Evolutionary conservation across 2,113 vertebrate species (phyloP), one percentile per base, ranked within the genome.

Genomic region (Passer montanus): DNA sequence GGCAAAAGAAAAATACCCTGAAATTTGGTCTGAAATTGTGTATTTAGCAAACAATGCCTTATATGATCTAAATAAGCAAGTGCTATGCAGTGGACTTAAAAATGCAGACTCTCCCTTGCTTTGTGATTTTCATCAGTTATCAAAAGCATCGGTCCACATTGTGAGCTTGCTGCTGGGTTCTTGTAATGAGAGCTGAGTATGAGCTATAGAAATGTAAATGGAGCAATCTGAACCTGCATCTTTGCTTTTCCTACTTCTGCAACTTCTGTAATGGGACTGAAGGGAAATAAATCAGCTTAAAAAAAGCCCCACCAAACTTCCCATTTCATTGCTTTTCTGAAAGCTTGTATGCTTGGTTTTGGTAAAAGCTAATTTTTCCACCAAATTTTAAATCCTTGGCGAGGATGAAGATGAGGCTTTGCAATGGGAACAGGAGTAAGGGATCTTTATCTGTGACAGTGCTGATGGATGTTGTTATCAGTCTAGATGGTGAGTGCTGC

Each of bases 161-260:
- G 78, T 88, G 68, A 94, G 66, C 72, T 86, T 74, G 37, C 87
- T 95, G 75, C 90, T 93, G 82, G 64, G 56, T 11, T 95, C 87
- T 67, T 93, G 72, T 94, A 93, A 94, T 80, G 47, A 89, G 79
- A 88, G 63, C 79, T 58, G 83, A 95, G 63, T 80, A 56, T 56
- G 63, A 86, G 85, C 92, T 89, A 92, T 56, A 90, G 94, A 96
- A 95, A 95, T 94, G 68, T 74, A 97, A 97, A 95, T 96, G 85
- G 85, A 80, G 72, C 72, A 93, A 92, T 96, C 82, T 70, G 82
- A 95, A 91, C 84, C 62, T 85, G 55, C 70, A 89, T 93, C 89
- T 89, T 93, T 73, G 62, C 77, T 78, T 95, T 92, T 94, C 78
- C 58, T 89, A 9, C 83, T 92, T 77, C 56, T 92, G 76, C 76